These are phyloP conservation scores for Steatocranus sp. DNA, from an alignment of 2,797 vertebrate species.

Conservation along the genomic window DNA sequence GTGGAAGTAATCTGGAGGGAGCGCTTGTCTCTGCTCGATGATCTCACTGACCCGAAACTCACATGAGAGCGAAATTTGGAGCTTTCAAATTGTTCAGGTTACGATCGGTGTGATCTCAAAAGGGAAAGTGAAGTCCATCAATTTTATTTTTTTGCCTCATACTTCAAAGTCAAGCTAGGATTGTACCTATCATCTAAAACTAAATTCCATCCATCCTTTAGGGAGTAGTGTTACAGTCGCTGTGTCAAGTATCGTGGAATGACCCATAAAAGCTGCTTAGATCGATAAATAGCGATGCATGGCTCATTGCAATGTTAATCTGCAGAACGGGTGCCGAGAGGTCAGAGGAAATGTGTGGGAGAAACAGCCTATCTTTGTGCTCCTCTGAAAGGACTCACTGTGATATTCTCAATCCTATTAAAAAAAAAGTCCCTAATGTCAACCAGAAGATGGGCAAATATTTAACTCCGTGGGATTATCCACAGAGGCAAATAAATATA, in stretches of 20 bases:
- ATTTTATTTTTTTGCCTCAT: conserved; percentile 19
- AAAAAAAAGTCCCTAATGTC: conserved; percentile 34
- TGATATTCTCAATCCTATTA: conserved; percentile 28
- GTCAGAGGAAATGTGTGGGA: conserved; percentile 57
- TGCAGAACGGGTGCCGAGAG: conserved; percentile 50
- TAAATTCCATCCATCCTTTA: conserved; percentile 19
- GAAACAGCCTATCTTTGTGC: conserved; percentile 54
- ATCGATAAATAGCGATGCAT: conserved; percentile 55
- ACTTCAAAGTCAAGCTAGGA: conserved; percentile 39
- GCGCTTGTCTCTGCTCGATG: conserved; percentile 31
- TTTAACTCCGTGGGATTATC: conserved; percentile 40
- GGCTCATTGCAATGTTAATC: conserved; percentile 63
- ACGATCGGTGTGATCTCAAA: conserved; percentile 44
- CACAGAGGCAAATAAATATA: conserved; percentile 37
- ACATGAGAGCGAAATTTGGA: conserved; percentile 38
- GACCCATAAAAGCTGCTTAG: conserved; percentile 41
- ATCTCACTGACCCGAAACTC: conserved; percentile 57
- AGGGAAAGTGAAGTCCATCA: conserved; percentile 18
- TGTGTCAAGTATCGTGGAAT: background rate
- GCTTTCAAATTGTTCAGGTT: conserved; percentile 51
- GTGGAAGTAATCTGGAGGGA: conserved; percentile 62
- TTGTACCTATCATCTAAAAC: conserved; percentile 28
- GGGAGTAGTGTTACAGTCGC: conserved; percentile 30
- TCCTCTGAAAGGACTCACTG: conserved; percentile 43
- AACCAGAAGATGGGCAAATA: conserved; percentile 48